Conservation (phyloP, 1,140 invertebrate genomes). For the Pogonomyrmex barbatus region DNA sequence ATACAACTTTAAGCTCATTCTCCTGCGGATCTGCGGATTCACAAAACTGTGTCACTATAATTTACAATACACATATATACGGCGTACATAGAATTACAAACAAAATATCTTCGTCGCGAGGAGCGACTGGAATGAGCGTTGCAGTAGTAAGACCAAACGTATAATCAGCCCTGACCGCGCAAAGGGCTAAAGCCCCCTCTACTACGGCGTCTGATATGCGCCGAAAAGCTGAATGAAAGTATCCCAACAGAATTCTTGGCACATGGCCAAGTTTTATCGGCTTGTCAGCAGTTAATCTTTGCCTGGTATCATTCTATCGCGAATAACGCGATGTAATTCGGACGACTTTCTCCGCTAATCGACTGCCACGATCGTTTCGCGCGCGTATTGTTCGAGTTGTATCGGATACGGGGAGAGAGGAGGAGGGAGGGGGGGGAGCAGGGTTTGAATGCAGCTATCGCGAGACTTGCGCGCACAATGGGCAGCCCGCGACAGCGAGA, state of each 20-base stretch:
- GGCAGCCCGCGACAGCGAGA: slow-evolving; percentile 12
- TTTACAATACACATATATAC: not conserved
- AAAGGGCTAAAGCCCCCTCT: not conserved
- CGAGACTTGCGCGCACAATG: slow-evolving; percentile 18
- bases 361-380: not conserved
- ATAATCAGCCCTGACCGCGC: not conserved
- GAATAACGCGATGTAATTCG: not conserved
- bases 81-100: no score
- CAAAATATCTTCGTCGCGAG: no score
- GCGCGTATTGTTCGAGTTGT: slow-evolving; percentile 15
- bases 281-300: slow-evolving; percentile 45
- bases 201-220: slow-evolving; percentile 10
- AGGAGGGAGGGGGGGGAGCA: no score
- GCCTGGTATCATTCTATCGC: not conserved
- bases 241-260: slow-evolving; percentile 57
- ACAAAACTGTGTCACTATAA: no score
- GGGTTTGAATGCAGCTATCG: slow-evolving; percentile 37
- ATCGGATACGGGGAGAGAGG: not conserved
- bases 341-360: not conserved
- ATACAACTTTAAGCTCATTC: not conserved
- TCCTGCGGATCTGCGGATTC: no score
- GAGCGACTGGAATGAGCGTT: not conserved
- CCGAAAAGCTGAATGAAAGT: slow-evolving; percentile 68
- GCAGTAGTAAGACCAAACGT: slow-evolving; percentile 23
- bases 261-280: slow-evolving; percentile 60